Base-by-base conservation (phyloP, 2,888 invertebrate genomes). In the Cremastinae sp. region DNA sequence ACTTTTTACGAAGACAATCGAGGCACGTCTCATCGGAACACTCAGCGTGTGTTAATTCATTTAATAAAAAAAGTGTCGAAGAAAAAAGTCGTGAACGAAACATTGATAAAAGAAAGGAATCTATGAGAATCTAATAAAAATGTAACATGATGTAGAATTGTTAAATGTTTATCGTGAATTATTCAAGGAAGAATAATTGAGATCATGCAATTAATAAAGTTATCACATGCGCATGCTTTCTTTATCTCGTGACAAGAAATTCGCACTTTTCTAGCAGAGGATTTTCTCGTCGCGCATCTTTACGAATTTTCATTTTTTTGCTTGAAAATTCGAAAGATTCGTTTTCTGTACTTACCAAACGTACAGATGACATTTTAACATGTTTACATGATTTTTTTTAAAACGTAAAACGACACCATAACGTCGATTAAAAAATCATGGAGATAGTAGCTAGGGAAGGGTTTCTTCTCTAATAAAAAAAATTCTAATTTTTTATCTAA, bases 391-490 rank as follows among this genome's bases (percentile, higher is more conserved):
- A 8, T 43, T 1, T 47, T 14, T 35, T 45, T 18, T 10, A 18
- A 39, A 49, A 43, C 28, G 45, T 68, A 74, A 14, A 58, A 56
- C 43, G 58, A 51, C 74, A 76, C 75, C 73, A 74, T 75, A 71
- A 74, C 69, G 74, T 71, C 76, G 56, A 62, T 65, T 64, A 59
- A 66, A 61, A 69, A 80, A 80, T 59, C 64, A 35, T 80, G 81
- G 82, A 81, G 80, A 82, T 80, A 89, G 88, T 88, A 89, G 89
- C 88, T 88, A 88, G 88, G 88, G 88, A 83, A 85, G 87, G 87
- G 87, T 85, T 80, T 81, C 80, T 83, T 47, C 1, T 56, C 16
- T 66, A 56, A 51, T 43, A 69, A 12, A 72, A 16, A 1, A 45
- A 49, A 35, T 58, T 72, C 66, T 72, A 72, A 71, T 59, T 71